Evolutionary conservation across 2,888 invertebrate genomes (phyloP).

Genomic region (Melipona bicolor): DNA sequence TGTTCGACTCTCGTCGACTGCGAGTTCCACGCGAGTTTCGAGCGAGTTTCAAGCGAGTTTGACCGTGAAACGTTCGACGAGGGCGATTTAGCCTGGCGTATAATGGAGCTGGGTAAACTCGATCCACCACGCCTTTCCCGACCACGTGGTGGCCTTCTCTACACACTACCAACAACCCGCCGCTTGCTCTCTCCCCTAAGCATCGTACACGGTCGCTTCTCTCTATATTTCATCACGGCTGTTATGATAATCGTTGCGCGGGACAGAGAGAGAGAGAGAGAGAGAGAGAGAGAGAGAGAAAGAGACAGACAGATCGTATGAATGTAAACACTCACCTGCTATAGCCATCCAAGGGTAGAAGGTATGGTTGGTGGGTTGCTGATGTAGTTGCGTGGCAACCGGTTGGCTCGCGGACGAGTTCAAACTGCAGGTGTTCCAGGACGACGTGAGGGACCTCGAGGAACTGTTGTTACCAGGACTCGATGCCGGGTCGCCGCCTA

Average conservation of each 20-base stretch:
- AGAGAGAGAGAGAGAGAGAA: constrained; percentile 12
- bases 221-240: constrained; percentile 78
- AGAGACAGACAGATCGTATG: constrained; percentile 54
- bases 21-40: constrained; percentile 11
- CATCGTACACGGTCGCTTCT: constrained; percentile 61
- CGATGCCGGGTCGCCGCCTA: constrained; percentile 90
- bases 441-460: constrained; percentile 88
- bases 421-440: constrained; percentile 95
- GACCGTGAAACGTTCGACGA: constrained; percentile 31
- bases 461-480: constrained; percentile 89
- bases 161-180: constrained; percentile 29
- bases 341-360: constrained; percentile 99
- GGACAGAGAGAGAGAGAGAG: constrained; percentile 32
- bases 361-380: constrained; percentile 95
- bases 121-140: constrained; percentile 66
- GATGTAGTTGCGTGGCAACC: constrained; percentile 92
- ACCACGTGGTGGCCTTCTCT: constrained; percentile 70
- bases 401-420: constrained; percentile 92
- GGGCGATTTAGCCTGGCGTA: constrained; percentile 54
- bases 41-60: not conserved
- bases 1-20: too few species aligned
- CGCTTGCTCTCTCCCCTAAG: constrained; percentile 58
- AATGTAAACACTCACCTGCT: constrained; percentile 93
- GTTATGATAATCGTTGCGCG: constrained; percentile 78
- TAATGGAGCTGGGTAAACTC: constrained; percentile 55